A percentile compares a stretch with the other conserved stretches of the same genome.
These are phyloP conservation scores for Agapornis roseicollis DNA, from an alignment of 2,113 vertebrate species.

Conservation along the genomic window DNA sequence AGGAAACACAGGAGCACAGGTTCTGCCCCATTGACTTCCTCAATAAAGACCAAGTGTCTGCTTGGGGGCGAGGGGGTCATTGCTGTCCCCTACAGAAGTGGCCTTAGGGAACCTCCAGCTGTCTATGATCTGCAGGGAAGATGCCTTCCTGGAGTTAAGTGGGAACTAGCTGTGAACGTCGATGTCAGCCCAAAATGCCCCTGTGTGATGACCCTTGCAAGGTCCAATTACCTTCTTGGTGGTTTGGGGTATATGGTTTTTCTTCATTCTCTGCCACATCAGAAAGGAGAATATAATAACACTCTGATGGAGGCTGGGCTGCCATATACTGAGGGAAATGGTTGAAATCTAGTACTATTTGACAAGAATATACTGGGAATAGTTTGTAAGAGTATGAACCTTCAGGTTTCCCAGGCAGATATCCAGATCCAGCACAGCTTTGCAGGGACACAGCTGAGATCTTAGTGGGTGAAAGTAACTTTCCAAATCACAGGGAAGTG, in stretches of 20 bases:
- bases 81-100: neutral
- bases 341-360: neutral
- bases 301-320: neutral
- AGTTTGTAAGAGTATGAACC: neutral
- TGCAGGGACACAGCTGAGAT: neutral
- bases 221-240: neutral
- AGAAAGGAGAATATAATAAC: neutral
- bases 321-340: neutral
- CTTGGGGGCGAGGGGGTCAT: rapidly evolving
- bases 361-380: neutral
- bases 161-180: neutral
- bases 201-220: neutral
- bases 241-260: neutral
- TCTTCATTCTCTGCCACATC: neutral
- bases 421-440: neutral
- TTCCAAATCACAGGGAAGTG: neutral
- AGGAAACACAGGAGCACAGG: neutral
- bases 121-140: neutral
- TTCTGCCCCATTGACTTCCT: neutral
- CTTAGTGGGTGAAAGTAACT: neutral
- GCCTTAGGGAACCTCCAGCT: neutral
- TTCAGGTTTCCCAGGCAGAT: neutral
- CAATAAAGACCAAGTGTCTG: neutral
- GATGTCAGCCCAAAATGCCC: rapidly evolving
- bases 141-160: neutral